Evolutionary conservation across 1,140 invertebrate species (phyloP).

Genomic region (Bombus consobrinus): DNA sequence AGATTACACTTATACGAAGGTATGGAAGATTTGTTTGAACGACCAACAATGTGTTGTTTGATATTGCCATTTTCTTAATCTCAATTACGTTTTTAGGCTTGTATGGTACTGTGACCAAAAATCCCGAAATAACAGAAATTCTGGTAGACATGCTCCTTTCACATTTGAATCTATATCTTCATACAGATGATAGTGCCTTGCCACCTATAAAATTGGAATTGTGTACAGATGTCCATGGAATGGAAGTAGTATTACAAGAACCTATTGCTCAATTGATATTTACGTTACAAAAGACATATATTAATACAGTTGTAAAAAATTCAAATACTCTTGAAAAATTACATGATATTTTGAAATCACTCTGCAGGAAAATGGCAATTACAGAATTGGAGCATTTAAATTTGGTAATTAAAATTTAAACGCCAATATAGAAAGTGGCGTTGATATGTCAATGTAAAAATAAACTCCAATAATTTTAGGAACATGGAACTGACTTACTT

Average conservation of each 20-base stretch:
- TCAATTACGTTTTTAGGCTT: constrained; percentile 75
- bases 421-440: too few species aligned
- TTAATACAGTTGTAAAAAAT: constrained; percentile 59
- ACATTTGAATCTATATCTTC: constrained; percentile 81
- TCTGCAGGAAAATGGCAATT: constrained; percentile 75
- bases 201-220: constrained; percentile 80
- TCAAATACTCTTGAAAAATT: constrained; percentile 65
- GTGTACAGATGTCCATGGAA: constrained; percentile 77
- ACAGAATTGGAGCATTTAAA: constrained; percentile 76
- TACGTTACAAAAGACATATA: constrained; percentile 77
- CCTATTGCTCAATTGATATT: constrained; percentile 78
- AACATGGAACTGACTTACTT: constrained; percentile 78
- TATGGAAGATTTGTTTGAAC: constrained; percentile 50
- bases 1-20: constrained; percentile 84
- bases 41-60: neutral
- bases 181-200: constrained; percentile 74
- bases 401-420: constrained; percentile 72
- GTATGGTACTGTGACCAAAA: constrained; percentile 79
- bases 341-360: constrained; percentile 72
- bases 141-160: constrained; percentile 82
- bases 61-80: neutral
- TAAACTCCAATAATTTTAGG: constrained; percentile 69
- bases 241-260: constrained; percentile 77
- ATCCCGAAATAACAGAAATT: constrained; percentile 79
- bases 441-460: neutral